A percentile compares a stretch with the other conserved stretches of the same genome.
Evolutionary conservation across 2,113 vertebrate species (phyloP).

Genomic region (Etheostoma cragini): DNA sequence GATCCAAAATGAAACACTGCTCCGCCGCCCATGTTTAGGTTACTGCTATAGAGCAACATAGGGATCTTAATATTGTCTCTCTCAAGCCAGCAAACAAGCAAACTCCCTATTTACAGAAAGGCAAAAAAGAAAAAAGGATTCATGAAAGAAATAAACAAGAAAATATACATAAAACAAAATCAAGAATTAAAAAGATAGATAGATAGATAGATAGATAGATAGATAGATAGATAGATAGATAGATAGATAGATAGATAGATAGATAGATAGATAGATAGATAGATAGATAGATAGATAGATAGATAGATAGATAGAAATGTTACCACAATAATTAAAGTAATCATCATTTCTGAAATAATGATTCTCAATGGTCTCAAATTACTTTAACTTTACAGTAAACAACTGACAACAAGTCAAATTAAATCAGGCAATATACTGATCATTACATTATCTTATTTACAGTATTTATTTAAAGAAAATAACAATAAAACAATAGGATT

Average conservation of each 20-base stretch:
- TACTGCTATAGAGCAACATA: conserved; percentile 14
- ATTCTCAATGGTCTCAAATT: background rate
- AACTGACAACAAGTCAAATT: background rate
- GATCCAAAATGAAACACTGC: conserved; percentile 73
- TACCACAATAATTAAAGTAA: background rate
- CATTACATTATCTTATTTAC: too few species aligned
- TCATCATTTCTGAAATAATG: too few species aligned
- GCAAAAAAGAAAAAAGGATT: background rate
- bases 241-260: background rate
- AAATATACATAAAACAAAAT: background rate
- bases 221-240: background rate
- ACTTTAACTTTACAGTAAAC: background rate
- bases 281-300: background rate
- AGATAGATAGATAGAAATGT: background rate
- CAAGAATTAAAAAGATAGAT: background rate
- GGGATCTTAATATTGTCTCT: background rate
- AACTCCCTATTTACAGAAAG: background rate
- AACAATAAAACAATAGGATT: background rate
- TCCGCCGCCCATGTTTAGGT: conserved; percentile 62
- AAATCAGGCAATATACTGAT: background rate
- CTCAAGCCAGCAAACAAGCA: background rate
- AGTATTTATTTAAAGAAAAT: too few species aligned
- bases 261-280: background rate
- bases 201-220: background rate
- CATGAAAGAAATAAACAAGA: background rate